A percentile compares a stretch with the other conserved stretches of the same genome.
Evolutionary conservation across 2,797 vertebrate species (phyloP).

Genomic region (Xenentodon cancila): DNA sequence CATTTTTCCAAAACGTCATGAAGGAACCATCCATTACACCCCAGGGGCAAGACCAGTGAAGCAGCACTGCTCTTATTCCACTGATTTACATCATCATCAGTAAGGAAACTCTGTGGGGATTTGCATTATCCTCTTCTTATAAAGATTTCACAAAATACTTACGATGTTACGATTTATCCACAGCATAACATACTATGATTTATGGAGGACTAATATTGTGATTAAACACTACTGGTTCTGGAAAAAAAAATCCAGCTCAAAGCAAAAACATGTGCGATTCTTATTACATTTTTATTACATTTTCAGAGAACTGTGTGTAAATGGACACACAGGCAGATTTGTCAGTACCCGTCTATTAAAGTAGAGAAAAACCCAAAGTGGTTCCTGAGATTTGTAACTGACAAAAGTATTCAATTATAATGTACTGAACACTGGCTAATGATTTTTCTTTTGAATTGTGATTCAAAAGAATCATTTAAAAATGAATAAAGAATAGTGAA

Average conservation of each 20-base stretch:
- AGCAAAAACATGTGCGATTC: too few relatives aligned
- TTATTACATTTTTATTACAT: too few relatives aligned
- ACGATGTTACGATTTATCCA: not conserved
- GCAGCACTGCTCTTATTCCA: slow-evolving; percentile 21
- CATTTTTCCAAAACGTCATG: slow-evolving; percentile 42
- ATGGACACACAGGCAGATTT: too few relatives aligned
- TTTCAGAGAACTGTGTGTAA: too few relatives aligned
- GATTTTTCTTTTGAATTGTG: too few relatives aligned
- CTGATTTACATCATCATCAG: slow-evolving; percentile 10
- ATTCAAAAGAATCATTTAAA: too few relatives aligned
- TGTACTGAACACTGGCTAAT: too few relatives aligned
- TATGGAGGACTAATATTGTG: not conserved
- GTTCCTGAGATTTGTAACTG: too few relatives aligned
- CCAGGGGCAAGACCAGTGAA: slow-evolving; percentile 15
- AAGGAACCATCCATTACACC: slow-evolving; percentile 10
- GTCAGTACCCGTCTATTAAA: too few relatives aligned
- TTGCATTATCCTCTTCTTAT: slow-evolving; percentile 11
- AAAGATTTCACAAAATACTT: slow-evolving; percentile 17
- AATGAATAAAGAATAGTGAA: too few relatives aligned
- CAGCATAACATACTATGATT: not conserved
- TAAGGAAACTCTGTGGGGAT: slow-evolving; percentile 20
- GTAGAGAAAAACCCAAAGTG: too few relatives aligned
- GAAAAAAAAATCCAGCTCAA: not conserved
- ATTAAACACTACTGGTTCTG: not conserved
- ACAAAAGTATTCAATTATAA: too few relatives aligned